These are phyloP conservation scores for Calliopum simillimum DNA, from an alignment of 2,888 invertebrate genomes.

Conservation along the genomic window DNA sequence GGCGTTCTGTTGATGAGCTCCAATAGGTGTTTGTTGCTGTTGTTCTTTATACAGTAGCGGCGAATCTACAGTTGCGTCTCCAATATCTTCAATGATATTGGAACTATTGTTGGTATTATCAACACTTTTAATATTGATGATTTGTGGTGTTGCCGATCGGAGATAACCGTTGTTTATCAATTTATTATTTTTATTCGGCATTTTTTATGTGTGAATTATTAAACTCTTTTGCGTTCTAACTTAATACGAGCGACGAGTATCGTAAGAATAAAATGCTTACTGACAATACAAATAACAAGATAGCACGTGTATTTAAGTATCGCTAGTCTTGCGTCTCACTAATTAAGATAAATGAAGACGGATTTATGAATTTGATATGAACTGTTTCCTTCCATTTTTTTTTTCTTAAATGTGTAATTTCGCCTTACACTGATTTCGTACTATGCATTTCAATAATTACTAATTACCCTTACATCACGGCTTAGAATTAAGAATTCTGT, in stretches of 20 bases:
- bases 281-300: background rate
- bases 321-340: background rate
- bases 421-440: no score
- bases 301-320: background rate
- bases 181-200: constrained; percentile 50
- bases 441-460: no score
- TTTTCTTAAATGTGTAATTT: no score
- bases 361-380: no score
- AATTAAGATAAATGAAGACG: no score
- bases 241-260: constrained; percentile 6
- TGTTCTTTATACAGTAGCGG: constrained; percentile 51
- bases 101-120: constrained; percentile 19
- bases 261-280: background rate
- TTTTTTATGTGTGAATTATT: constrained; percentile 9
- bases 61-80: constrained; percentile 51
- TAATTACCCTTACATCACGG: no score
- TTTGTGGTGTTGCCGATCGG: constrained; percentile 50
- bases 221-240: constrained; percentile 9
- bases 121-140: constrained; percentile 36
- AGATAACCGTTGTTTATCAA: constrained; percentile 66
- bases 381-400: no score
- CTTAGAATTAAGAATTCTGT: no score
- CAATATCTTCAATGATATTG: constrained; percentile 31
- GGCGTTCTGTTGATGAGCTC: background rate
- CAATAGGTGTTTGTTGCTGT: constrained; percentile 30